Conservation (phyloP, 2,797 vertebrate genomes). For the Phaenicophaeus curvirostris region DNA sequence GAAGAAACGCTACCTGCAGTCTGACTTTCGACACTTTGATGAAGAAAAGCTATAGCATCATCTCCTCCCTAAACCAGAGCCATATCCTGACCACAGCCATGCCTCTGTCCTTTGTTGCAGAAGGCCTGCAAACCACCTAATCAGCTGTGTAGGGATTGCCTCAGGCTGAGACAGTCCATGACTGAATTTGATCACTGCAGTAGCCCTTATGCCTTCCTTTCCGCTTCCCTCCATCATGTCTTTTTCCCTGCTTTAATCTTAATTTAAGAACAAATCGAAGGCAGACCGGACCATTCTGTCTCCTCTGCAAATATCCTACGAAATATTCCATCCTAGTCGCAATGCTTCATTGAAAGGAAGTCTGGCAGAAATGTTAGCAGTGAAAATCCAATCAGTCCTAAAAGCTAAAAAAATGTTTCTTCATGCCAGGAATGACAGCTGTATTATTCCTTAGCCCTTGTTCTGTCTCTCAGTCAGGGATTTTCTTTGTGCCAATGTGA, state of each 20-base stretch:
- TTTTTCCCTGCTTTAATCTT: background rate
- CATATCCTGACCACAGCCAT: background rate
- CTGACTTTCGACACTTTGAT: background rate
- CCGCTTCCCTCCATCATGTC: background rate
- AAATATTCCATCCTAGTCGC: constrained; percentile 3
- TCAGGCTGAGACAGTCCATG: background rate
- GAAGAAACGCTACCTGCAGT: background rate
- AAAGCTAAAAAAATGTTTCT: constrained; percentile 20
- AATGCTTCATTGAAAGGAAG: background rate
- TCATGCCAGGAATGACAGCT: constrained; percentile 29
- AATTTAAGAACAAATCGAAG: constrained; percentile 11
- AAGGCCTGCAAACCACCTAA: background rate
- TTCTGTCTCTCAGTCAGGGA: constrained; percentile 2
- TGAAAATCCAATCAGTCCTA: constrained; percentile 30
- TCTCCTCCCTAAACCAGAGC: background rate
- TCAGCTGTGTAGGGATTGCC: background rate
- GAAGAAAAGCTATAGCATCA: background rate
- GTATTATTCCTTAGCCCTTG: constrained; percentile 27
- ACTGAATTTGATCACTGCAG: background rate
- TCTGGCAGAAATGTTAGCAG: constrained; percentile 42
- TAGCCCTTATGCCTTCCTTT: background rate
- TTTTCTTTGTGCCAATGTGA: background rate
- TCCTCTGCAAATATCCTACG: background rate
- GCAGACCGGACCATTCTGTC: background rate
- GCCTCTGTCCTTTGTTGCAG: background rate